Evolutionary conservation across 2,888 invertebrate species (phyloP).

Genomic region (Ichneumoninae sp.): DNA sequence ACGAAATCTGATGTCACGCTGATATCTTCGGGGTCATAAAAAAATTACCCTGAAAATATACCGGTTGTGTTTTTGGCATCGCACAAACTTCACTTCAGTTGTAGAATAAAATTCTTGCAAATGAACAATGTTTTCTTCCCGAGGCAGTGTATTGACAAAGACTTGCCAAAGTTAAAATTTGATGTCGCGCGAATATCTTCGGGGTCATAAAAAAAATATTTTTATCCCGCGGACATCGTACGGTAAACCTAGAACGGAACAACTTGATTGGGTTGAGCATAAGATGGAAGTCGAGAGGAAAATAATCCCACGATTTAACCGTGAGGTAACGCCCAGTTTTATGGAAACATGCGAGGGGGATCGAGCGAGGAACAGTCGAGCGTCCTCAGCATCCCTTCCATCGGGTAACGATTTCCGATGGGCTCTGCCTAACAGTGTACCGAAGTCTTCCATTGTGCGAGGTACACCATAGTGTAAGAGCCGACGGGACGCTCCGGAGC

Average conservation of each 20-base stretch:
- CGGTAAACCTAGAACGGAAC: slow-evolving; percentile 2
- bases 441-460: slow-evolving; percentile 34
- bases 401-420: slow-evolving; percentile 47
- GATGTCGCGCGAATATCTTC: too few relatives aligned
- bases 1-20: too few relatives aligned
- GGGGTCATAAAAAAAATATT: too few relatives aligned
- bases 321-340: slow-evolving; percentile 53
- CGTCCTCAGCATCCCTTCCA: slow-evolving; percentile 37
- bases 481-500: neutral
- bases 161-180: too few relatives aligned
- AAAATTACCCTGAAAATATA: too few relatives aligned
- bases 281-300: slow-evolving; percentile 19
- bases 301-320: slow-evolving; percentile 57
- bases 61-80: too few relatives aligned
- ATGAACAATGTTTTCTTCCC: too few relatives aligned
- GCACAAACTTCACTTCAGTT: too few relatives aligned
- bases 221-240: neutral
- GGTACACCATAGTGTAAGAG: neutral
- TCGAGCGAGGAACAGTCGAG: slow-evolving; percentile 31
- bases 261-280: slow-evolving; percentile 19
- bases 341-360: slow-evolving; percentile 42
- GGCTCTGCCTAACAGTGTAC: neutral
- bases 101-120: too few relatives aligned
- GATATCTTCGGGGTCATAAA: too few relatives aligned
- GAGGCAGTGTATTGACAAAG: too few relatives aligned